phyloP scores from a whole-genome alignment of 2,113 vertebrate species.

The Sinocyclocheilus maitianheensis region DNA sequence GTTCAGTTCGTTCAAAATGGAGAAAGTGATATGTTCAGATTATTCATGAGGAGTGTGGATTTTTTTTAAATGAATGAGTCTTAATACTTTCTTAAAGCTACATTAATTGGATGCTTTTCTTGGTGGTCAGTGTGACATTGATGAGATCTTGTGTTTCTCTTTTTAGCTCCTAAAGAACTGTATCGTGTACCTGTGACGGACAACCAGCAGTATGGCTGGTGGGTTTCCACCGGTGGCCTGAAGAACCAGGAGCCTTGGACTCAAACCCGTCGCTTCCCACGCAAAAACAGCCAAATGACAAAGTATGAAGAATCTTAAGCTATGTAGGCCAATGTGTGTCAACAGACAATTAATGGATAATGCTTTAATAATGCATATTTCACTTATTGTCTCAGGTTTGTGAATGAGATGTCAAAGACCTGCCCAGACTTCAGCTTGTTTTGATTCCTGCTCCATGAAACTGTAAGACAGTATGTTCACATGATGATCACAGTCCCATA shows the following conservation, averaged over 20 bases:
- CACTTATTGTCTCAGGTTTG: slow-evolving; percentile 69
- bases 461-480: neutral
- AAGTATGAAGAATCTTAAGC: slow-evolving; percentile 62
- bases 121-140: neutral
- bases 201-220: slow-evolving; percentile 80
- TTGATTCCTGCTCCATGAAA: neutral
- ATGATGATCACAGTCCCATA: neutral
- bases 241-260: slow-evolving; percentile 69
- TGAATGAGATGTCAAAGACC: slow-evolving; percentile 67
- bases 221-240: slow-evolving; percentile 54
- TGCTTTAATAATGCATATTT: neutral
- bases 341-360: neutral
- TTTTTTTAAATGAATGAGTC: neutral
- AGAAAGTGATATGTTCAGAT: neutral
- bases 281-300: slow-evolving; percentile 77
- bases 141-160: neutral
- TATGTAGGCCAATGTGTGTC: neutral
- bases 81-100: neutral
- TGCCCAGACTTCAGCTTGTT: slow-evolving; percentile 71
- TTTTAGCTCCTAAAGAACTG: slow-evolving; percentile 79
- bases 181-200: slow-evolving; percentile 77
- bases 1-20: neutral
- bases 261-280: slow-evolving; percentile 62
- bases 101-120: neutral
- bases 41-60: neutral